These are phyloP conservation scores for Drosophila niveifrons DNA, from an alignment of 2,888 invertebrate species.

Conservation along the genomic window DNA sequence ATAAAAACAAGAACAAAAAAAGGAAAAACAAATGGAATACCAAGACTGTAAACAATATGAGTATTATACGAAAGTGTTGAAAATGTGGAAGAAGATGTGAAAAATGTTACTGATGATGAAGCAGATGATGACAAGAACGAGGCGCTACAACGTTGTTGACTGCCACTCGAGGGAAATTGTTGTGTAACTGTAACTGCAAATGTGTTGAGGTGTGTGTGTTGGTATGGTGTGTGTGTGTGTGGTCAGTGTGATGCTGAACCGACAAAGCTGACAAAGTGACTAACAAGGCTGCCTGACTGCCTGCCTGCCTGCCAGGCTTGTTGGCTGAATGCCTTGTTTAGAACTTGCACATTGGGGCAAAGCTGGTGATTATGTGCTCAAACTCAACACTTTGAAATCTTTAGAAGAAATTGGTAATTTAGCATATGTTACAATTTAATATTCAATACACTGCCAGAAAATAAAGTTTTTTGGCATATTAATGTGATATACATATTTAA, in stretches of 20 bases:
- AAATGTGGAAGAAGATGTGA: conserved; percentile 26
- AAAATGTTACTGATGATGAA: conserved; percentile 28
- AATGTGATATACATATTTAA: too few relatives aligned
- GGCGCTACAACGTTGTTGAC: conserved; percentile 48
- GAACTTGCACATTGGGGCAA: conserved; percentile 24
- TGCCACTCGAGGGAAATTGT: conserved; percentile 62
- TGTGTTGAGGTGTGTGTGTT: conserved; percentile 16
- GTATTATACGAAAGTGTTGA: conserved; percentile 57
- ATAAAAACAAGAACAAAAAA: not conserved
- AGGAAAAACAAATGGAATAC: not conserved
- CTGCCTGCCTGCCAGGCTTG: conserved; percentile 48
- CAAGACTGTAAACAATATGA: conserved; percentile 37
- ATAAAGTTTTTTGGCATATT: too few relatives aligned
- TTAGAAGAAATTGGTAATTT: not conserved
- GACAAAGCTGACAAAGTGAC: conserved; percentile 69
- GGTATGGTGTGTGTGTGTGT: conserved; percentile 16
- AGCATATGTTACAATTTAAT: not conserved
- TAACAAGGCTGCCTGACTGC: conserved; percentile 61
- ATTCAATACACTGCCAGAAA: too few relatives aligned
- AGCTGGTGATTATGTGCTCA: not conserved
- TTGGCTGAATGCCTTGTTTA: conserved; percentile 26
- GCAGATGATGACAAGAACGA: conserved; percentile 26
- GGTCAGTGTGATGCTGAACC: conserved; percentile 23
- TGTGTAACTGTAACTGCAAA: conserved; percentile 25
- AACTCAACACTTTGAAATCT: not conserved